Evolutionary conservation across 2,888 invertebrate genomes (phyloP), one percentile per base, ranked within the genome.

Genomic region (Hypsopygia costalis): DNA sequence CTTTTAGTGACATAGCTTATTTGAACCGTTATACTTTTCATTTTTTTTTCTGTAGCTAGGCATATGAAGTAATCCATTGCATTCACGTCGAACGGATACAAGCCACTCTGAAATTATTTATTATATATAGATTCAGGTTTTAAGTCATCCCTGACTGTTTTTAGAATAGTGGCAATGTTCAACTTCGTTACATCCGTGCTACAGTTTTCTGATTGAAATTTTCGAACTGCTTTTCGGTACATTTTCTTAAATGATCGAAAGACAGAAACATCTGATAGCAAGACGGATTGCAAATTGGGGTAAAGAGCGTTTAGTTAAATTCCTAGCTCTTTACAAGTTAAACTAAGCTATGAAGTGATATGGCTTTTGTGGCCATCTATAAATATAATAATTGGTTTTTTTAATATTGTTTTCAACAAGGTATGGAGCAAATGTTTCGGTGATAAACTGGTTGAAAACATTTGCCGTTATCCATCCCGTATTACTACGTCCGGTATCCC

Each of bases 301-400:
- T 27, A 35, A 8, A 35, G 20, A 55, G 47, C 12, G 55, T n/a
- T 41, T 20, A 61, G 16, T 38, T 49, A 50, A 40, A 57, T 47
- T 12, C 43, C 41, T 36, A 55, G 36, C 30, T 49, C 37, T 33
- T 46, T 46, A 40, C 55, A 58, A 20, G 16, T 16, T 4, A 16
- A 16, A 16, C 16, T 16, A 16, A 16, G 16, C 16, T 16, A 4
- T 16, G 49, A 49, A 29, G 50, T 52, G 21, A 54, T 39, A 42
- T 52, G 56, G 9, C 43, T 49, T 36, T 52, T 55, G 44, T 61
- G 56, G 10, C 55, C 58, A 49, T 61, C 56, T 21, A 64, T 29
- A 50, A 59, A 62, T 28, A 55, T 31, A 30, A 62, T 57, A 20
- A 61, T 55, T 21, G 51, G n/a, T n/a, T n/a, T n/a, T n/a, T n/a